Conservation (phyloP, 2,888 invertebrate genomes). For the Acanthococcus lagerstroemiae region DNA sequence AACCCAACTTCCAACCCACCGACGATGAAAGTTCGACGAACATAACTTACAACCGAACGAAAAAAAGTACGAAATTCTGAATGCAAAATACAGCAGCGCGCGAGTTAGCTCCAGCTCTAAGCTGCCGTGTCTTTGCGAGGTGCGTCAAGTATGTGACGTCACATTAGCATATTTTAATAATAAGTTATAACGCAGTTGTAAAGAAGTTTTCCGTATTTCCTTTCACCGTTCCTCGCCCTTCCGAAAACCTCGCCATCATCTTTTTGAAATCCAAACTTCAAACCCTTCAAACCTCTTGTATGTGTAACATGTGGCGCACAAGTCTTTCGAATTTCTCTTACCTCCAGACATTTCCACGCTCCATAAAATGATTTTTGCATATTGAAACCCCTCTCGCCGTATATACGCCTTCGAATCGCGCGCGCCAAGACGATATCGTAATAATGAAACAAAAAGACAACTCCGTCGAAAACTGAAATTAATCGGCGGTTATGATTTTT, state of each 20-base stretch:
- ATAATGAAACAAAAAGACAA: not conserved
- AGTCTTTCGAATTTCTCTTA: conserved; percentile 18
- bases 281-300: conserved; percentile 24
- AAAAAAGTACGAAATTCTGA: too few relatives aligned
- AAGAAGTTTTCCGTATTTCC: conserved; percentile 22
- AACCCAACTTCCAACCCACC: too few relatives aligned
- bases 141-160: conserved; percentile 33
- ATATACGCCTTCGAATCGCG: not conserved
- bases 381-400: not conserved
- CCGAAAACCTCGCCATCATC: conserved; percentile 12
- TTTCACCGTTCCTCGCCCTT: not conserved
- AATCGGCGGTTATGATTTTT: too few relatives aligned
- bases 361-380: not conserved
- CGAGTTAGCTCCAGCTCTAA: too few relatives aligned
- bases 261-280: conserved; percentile 26
- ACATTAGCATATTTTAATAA: conserved; percentile 38
- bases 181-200: conserved; percentile 35
- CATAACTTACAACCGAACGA: too few relatives aligned
- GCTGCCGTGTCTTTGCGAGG: too few relatives aligned
- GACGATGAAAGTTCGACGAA: too few relatives aligned
- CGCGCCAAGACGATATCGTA: not conserved
- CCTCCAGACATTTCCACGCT: not conserved
- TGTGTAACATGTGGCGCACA: conserved; percentile 28
- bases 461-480: not conserved
- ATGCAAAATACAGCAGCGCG: too few relatives aligned